These are phyloP conservation scores for Barbus barbus DNA, from an alignment of 2,113 vertebrate genomes.

Conservation along the genomic window DNA sequence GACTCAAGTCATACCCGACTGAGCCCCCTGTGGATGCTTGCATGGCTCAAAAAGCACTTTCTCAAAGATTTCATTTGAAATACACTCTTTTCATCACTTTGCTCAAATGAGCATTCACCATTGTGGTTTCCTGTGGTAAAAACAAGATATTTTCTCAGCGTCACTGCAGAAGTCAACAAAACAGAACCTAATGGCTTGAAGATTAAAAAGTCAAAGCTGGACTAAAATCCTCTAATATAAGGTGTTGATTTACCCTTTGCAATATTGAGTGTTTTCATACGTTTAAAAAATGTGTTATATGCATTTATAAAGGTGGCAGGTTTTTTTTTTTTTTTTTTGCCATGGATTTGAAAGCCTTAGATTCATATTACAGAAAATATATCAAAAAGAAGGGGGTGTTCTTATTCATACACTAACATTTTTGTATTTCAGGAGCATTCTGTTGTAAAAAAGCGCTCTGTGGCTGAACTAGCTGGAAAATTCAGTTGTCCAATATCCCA, in stretches of 20 bases:
- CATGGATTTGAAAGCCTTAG: neutral
- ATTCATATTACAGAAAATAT: too few species aligned
- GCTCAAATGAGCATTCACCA: neutral
- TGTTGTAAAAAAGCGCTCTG: constrained; percentile 58
- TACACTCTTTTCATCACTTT: neutral
- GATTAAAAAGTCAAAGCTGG: neutral
- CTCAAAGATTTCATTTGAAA: neutral
- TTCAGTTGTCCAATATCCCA: constrained; percentile 56
- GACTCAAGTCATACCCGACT: neutral
- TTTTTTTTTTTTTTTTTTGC: neutral
- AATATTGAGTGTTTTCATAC: neutral
- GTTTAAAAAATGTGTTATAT: neutral
- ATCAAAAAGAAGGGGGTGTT: neutral
- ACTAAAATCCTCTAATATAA: neutral
- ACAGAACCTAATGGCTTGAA: neutral
- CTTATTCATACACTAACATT: constrained; percentile 22
- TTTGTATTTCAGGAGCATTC: constrained; percentile 65
- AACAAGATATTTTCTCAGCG: neutral
- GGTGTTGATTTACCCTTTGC: neutral
- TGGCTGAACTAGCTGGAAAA: constrained; percentile 71
- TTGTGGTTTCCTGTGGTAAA: constrained; percentile 42
- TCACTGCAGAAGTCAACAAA: neutral
- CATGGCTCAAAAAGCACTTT: neutral
- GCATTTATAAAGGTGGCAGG: neutral
- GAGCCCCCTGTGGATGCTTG: neutral